A percentile compares a stretch with the other conserved stretches of the same genome.
These are phyloP conservation scores for Hoplostethus atlanticus DNA, from an alignment of 2,797 vertebrate species.

Conservation along the genomic window DNA sequence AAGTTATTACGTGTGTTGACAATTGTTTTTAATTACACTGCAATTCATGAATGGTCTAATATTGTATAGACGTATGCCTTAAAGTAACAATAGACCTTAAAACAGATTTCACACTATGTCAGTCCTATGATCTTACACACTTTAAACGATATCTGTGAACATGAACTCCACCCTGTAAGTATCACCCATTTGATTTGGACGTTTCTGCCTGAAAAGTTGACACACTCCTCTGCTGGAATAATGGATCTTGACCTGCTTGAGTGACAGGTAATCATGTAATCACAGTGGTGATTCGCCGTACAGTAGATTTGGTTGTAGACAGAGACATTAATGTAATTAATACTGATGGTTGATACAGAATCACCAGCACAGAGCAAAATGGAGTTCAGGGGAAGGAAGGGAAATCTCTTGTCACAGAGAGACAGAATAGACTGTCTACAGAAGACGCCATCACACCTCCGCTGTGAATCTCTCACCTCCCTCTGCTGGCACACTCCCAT, in stretches of 20 bases:
- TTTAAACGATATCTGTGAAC: too few species aligned
- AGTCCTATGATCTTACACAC: too few species aligned
- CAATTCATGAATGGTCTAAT: background rate
- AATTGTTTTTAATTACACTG: slow-evolving; percentile 7
- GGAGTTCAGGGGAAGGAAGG: background rate
- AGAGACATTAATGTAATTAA: background rate
- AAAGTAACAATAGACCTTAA: slow-evolving; percentile 20
- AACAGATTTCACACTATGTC: background rate
- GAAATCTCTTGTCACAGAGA: background rate
- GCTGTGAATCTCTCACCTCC: slow-evolving; percentile 72
- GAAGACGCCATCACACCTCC: slow-evolving; percentile 59
- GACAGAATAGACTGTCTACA: slow-evolving; percentile 13
- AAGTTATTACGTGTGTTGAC: slow-evolving; percentile 1
- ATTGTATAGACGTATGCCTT: background rate
- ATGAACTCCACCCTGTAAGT: too few species aligned
- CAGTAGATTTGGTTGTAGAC: background rate
- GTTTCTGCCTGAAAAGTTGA: background rate
- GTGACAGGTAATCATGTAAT: background rate
- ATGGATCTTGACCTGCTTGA: background rate
- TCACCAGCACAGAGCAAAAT: background rate
- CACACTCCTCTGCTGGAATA: background rate
- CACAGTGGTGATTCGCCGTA: background rate
- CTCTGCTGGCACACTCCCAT: slow-evolving; percentile 37
- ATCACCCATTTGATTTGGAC: background rate
- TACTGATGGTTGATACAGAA: too few species aligned